Evolutionary conservation across 2,888 invertebrate genomes (phyloP).

Genomic region (Machimus atricapillus): DNA sequence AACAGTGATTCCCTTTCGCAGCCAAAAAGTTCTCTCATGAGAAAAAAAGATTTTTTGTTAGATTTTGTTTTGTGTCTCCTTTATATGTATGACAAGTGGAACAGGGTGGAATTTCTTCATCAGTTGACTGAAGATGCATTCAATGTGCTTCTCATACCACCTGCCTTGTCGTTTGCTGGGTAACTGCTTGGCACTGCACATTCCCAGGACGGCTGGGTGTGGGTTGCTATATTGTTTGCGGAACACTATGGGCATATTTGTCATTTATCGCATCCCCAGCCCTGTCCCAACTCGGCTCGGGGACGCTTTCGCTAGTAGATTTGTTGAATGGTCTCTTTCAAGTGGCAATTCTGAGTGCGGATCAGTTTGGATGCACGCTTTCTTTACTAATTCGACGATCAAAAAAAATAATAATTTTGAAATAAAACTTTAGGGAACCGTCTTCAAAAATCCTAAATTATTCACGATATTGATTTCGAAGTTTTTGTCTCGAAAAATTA

Average conservation of each 20-base stretch:
- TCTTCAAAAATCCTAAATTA: neutral
- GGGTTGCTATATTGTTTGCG: conserved; percentile 20
- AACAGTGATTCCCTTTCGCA: neutral
- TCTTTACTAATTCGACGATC: neutral
- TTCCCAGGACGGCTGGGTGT: neutral
- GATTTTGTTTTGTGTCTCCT: conserved; percentile 16
- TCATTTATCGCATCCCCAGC: conserved; percentile 8
- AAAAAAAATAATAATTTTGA: neutral
- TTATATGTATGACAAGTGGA: conserved; percentile 38
- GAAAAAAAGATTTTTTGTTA: neutral
- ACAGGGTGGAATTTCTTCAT: conserved; percentile 29
- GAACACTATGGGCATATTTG: conserved; percentile 32
- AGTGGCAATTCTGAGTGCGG: neutral
- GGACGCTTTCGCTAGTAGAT: neutral
- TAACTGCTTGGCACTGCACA: neutral
- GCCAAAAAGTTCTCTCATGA: conserved; percentile 18
- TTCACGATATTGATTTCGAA: too few relatives aligned
- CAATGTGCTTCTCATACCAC: neutral
- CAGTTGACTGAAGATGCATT: conserved; percentile 7
- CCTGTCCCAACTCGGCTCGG: neutral
- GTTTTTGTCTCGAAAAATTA: too few relatives aligned
- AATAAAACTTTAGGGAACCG: neutral
- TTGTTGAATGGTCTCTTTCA: neutral
- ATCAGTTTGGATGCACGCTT: neutral
- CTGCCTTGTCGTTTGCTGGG: neutral